Evolutionary conservation across 2,888 invertebrate genomes (phyloP).

Genomic region (Dryobotodes eremita): DNA sequence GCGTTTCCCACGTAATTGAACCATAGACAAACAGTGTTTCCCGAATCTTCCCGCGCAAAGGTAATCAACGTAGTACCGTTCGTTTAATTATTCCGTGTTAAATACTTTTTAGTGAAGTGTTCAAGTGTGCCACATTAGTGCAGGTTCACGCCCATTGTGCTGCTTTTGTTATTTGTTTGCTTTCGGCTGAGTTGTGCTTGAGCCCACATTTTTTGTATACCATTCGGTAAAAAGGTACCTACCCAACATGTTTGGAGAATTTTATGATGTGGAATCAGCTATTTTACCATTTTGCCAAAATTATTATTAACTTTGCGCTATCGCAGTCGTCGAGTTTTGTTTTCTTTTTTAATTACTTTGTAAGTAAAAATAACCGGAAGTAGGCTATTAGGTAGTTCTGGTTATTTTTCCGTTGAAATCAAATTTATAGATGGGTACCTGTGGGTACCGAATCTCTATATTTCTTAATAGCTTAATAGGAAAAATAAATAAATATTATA

Average conservation of each 20-base stretch:
- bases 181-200: slow-evolving; percentile 66
- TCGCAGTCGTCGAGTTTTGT: neutral
- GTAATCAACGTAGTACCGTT: slow-evolving; percentile 72
- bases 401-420: neutral
- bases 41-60: slow-evolving; percentile 81
- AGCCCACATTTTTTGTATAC: slow-evolving; percentile 49
- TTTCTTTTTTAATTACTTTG: neutral
- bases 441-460: neutral
- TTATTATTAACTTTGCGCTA: neutral
- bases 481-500: neutral
- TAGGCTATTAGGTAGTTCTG: neutral
- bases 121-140: slow-evolving; percentile 57
- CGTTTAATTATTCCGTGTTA: slow-evolving; percentile 58
- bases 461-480: neutral
- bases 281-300: neutral
- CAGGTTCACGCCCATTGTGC: slow-evolving; percentile 66
- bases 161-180: slow-evolving; percentile 76
- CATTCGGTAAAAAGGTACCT: slow-evolving; percentile 38
- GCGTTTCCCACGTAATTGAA: slow-evolving; percentile 79
- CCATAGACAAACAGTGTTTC: slow-evolving; percentile 77
- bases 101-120: slow-evolving; percentile 64
- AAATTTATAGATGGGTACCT: neutral
- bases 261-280: neutral
- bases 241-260: slow-evolving; percentile 3
- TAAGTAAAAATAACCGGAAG: neutral